Conservation (phyloP, 1,140 invertebrate species). For the Lamellibrachia luymesi region DNA sequence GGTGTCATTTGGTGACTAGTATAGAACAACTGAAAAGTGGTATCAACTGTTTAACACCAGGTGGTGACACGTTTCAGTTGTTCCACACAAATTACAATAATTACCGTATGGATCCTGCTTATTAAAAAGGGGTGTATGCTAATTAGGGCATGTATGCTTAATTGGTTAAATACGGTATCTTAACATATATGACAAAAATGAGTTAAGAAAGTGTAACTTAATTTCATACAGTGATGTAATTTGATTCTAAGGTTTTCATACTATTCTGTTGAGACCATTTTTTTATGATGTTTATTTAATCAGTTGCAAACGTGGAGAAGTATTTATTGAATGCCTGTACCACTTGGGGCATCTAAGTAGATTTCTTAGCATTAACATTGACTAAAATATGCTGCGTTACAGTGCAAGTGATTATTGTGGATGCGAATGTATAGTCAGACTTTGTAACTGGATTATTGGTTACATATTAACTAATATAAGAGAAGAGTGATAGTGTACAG, state of each 20-base stretch:
- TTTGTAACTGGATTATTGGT: conserved; percentile 1
- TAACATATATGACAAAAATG: background rate
- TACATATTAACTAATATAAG: conserved; percentile 2
- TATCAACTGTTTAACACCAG: no score
- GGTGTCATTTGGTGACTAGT: no score
- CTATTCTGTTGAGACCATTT: background rate
- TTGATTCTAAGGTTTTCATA: background rate
- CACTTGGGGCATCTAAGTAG: background rate
- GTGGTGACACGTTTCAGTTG: no score
- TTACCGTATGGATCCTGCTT: no score
- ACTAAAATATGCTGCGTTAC: background rate
- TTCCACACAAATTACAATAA: no score
- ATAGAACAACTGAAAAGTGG: no score
- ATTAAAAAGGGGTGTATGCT: no score
- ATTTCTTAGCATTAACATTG: background rate
- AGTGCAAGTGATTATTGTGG: background rate
- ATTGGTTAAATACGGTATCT: background rate
- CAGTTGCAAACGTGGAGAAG: background rate
- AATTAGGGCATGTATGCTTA: no score
- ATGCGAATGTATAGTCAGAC: background rate
- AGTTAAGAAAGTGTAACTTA: background rate
- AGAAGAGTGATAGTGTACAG: background rate
- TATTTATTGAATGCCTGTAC: background rate
- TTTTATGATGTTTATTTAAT: background rate
- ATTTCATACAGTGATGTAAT: background rate